A percentile compares a stretch with the other conserved stretches of the same genome.
These are phyloP conservation scores for Lutjanus argentimaculatus DNA, from an alignment of 2,797 vertebrate species.

Conservation along the genomic window DNA sequence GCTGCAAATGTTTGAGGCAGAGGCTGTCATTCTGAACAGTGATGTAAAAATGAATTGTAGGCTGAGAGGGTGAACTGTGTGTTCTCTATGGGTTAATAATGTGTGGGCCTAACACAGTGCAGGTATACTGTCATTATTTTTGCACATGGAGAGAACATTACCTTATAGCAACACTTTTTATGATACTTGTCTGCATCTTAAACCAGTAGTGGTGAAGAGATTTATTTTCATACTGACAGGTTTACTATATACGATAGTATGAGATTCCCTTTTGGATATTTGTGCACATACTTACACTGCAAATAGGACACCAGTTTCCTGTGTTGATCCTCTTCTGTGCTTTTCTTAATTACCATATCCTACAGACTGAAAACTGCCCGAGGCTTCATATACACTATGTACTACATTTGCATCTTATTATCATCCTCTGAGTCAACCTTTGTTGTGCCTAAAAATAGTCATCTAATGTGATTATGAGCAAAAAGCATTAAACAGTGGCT, in stretches of 20 bases:
- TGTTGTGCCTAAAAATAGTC: constrained; percentile 17
- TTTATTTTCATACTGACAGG: background rate
- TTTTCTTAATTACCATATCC: constrained; percentile 3
- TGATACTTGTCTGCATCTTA: background rate
- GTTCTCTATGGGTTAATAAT: background rate
- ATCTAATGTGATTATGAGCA: constrained; percentile 4
- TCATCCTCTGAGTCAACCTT: constrained; percentile 16
- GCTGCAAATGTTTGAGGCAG: no score
- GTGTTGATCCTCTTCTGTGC: background rate
- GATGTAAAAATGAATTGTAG: background rate
- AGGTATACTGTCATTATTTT: background rate
- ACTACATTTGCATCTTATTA: constrained; percentile 11
- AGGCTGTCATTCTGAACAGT: no score
- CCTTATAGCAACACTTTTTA: background rate
- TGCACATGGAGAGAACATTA: background rate
- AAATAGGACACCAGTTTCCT: background rate
- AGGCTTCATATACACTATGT: background rate
- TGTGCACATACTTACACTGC: background rate
- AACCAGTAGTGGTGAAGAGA: background rate
- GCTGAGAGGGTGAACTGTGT: background rate
- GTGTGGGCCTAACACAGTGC: background rate
- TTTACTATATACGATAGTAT: background rate
- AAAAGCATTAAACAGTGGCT: constrained; percentile 19
- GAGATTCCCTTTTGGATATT: background rate
- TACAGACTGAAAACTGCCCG: constrained; percentile 5